Conservation (phyloP, 2,888 invertebrate species). For the Lithosia quadra region DNA sequence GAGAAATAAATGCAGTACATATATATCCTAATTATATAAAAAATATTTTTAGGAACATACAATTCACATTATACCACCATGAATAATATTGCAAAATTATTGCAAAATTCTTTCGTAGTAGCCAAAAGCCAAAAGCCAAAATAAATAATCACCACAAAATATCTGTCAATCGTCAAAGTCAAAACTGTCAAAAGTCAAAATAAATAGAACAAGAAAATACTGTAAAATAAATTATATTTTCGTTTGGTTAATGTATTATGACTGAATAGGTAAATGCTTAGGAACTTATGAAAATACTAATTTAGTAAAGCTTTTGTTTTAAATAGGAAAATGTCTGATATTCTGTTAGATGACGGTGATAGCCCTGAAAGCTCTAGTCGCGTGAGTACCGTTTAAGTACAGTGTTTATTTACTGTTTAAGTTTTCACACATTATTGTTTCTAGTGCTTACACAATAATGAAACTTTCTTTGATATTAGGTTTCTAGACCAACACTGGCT, state of each 20-base stretch:
- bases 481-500: slow-evolving; percentile 68
- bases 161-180: not conserved
- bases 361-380: slow-evolving; percentile 38
- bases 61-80: too few relatives aligned
- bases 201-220: not conserved
- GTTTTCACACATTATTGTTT: not conserved
- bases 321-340: slow-evolving; percentile 41
- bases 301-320: not conserved
- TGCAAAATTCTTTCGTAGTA: not conserved
- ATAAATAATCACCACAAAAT: not conserved
- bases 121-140: not conserved
- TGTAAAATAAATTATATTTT: not conserved
- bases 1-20: too few relatives aligned
- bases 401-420: not conserved
- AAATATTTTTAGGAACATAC: too few relatives aligned
- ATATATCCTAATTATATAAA: too few relatives aligned
- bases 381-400: slow-evolving; percentile 30
- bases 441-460: too few relatives aligned
- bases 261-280: not conserved
- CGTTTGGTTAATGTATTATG: not conserved
- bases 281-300: too few relatives aligned
- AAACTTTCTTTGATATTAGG: slow-evolving; percentile 41
- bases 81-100: not conserved
- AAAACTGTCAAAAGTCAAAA: not conserved
- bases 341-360: slow-evolving; percentile 38